phyloP scores from a whole-genome alignment of 2,113 vertebrate genomes.

The Cnemophilus loriae region DNA sequence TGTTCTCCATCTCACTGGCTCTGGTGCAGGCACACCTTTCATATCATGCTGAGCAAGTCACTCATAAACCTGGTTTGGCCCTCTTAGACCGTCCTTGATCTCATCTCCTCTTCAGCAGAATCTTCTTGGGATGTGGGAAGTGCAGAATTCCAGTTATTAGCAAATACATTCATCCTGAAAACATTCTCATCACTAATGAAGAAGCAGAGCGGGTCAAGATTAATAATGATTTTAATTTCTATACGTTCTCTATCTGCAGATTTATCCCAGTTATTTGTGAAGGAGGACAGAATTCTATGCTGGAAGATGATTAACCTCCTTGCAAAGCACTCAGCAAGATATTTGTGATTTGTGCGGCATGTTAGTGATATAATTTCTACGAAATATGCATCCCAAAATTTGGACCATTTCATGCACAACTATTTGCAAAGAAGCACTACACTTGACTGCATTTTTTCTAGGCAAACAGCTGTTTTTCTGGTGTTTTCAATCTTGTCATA shows the following conservation, averaged over 20 bases:
- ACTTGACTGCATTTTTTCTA: neutral
- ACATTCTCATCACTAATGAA: neutral
- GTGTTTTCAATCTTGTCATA: conserved; percentile 33
- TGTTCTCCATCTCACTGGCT: neutral
- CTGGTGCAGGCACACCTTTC: neutral
- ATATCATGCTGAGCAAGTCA: neutral
- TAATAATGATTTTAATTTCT: neutral
- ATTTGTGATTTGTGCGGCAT: neutral
- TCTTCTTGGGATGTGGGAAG: neutral
- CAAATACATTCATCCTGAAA: neutral
- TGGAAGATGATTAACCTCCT: neutral
- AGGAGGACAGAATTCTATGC: neutral
- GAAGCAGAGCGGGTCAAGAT: neutral
- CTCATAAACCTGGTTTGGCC: neutral
- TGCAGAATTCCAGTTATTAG: neutral
- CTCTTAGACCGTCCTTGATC: neutral
- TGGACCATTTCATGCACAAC: neutral
- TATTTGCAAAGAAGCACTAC: neutral
- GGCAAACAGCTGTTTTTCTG: conserved; percentile 27
- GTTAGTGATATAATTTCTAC: neutral
- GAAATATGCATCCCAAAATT: neutral
- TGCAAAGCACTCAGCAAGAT: neutral
- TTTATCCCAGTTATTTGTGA: neutral
- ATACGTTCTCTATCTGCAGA: neutral
- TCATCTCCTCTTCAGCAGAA: neutral